phyloP scores from a whole-genome alignment of 1,140 invertebrate genomes.

The Lordiphosa collinella region DNA sequence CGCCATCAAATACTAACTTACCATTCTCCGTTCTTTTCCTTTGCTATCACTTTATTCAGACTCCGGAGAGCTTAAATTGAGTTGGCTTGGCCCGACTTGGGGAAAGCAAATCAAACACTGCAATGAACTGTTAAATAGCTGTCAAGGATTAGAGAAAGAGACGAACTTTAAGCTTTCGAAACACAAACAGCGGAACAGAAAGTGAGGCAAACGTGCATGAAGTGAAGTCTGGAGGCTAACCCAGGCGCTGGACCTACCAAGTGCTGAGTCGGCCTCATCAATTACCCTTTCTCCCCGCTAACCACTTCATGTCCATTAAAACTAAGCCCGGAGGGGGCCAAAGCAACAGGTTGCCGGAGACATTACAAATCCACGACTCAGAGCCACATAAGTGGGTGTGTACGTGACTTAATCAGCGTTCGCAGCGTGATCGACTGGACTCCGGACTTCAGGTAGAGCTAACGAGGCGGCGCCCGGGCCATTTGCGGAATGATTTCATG shows the following conservation, averaged over 20 bases:
- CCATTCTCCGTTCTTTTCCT: constrained; percentile 4
- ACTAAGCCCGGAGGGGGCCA: constrained; percentile 11
- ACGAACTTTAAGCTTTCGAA: constrained; percentile 27
- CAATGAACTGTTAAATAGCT: constrained; percentile 43
- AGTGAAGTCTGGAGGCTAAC: constrained; percentile 38
- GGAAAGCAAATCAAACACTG: constrained; percentile 31
- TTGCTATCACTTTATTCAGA: constrained; percentile 20
- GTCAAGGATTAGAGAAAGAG: constrained; percentile 26
- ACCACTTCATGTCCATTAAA: constrained; percentile 29
- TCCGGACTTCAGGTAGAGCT: constrained; percentile 15
- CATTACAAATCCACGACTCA: constrained; percentile 1
- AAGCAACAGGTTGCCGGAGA: constrained; percentile 48
- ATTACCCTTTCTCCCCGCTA: constrained; percentile 36
- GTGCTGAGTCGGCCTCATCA: constrained; percentile 38
- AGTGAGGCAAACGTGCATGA: constrained; percentile 46
- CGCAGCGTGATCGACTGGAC: constrained; percentile 28
- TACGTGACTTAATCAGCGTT: constrained; percentile 67
- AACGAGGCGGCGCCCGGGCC: constrained; percentile 21
- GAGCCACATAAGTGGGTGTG: constrained; percentile 39
- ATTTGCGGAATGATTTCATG: constrained; percentile 44
- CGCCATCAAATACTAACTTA: constrained; percentile 50
- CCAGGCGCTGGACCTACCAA: constrained; percentile 4
- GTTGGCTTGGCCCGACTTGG: background rate
- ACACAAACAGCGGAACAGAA: constrained; percentile 20
- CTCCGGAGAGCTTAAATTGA: background rate